These are phyloP conservation scores for Copsychus sechellarum DNA, from an alignment of 2,113 vertebrate genomes.

Conservation along the genomic window DNA sequence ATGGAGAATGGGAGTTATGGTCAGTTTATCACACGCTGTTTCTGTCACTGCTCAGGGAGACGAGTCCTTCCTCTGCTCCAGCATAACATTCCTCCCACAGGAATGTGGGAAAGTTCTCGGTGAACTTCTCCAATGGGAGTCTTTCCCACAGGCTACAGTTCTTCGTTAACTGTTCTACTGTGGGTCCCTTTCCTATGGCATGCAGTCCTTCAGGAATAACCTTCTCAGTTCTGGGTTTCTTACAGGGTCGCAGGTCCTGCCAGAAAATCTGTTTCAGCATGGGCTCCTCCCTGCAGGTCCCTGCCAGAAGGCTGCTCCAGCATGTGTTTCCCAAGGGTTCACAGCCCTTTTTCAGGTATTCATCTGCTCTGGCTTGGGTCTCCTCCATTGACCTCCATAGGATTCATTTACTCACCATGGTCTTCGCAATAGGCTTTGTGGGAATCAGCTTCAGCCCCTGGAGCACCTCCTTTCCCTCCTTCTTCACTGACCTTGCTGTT, in stretches of 20 bases:
- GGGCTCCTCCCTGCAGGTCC: background rate
- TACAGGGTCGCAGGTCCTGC: background rate
- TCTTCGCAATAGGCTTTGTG: background rate
- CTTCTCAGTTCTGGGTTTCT: background rate
- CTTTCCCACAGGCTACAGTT: background rate
- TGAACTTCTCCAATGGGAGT: background rate
- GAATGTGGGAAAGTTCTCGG: background rate
- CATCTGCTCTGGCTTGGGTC: no score
- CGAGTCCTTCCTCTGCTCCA: background rate
- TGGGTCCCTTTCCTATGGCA: background rate
- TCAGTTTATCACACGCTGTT: rapidly evolving
- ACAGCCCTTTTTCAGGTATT: background rate
- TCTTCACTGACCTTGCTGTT: background rate
- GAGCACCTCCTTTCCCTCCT: background rate
- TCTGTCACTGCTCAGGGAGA: background rate
- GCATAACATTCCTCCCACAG: rapidly evolving
- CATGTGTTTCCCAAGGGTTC: background rate
- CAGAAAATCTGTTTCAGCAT: background rate
- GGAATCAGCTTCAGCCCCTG: rapidly evolving
- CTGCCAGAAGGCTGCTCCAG: background rate
- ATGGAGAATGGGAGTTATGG: rapidly evolving
- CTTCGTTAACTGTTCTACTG: background rate
- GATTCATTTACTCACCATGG: background rate
- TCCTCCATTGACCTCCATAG: background rate
- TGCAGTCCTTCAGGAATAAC: background rate